Base-by-base conservation (phyloP, 53 echinoderm and acorn worm genomes). In the Apostichopus leukothele region DNA sequence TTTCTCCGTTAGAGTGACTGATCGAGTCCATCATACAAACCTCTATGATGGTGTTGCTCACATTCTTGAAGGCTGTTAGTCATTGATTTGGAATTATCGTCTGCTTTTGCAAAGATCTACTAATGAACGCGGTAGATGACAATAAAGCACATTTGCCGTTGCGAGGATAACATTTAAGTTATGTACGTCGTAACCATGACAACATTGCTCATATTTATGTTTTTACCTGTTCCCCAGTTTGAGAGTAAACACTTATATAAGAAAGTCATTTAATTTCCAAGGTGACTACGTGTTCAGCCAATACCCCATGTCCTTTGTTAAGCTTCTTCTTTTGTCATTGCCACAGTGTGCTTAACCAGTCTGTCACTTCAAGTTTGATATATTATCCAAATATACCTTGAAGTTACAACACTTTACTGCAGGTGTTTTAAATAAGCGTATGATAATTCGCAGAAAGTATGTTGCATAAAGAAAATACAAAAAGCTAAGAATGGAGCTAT, bases 91-190 rank as follows among this genome's bases (percentile, higher is more conserved):
- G 39, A 39, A 39, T 39, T 3, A 39, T 39, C 39, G 39, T 39
- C 39, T 39, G 39, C 39, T 39, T 39, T 39, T 39, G 39, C 39
- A 39, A 39, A 39, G 39, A 39, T 39, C 11, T 63, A 63, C 16
- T 63, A 63, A 63, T 63, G 63, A 63, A 63, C 63, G 9, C 12
- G 12, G 63, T 63, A 13, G 63, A 16, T 13, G 63, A 53, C 79
- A 79, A 21, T n/a, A 13, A 53, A 39, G 51, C 16, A 52, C 75
- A 75, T 53, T 79, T 79, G 51, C 53, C 53, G 79, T 79, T 53
- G 79, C 79, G 79, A 79, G 79, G 52, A 79, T 26, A 79, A 79
- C 79, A 79, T 6, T 52, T 79, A 51, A 5, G 51, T 79, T 51
- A 10, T 39, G 19, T 79, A 52, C 8, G 8, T 3, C 50, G 51